phyloP scores from a whole-genome alignment of 2,888 invertebrate species.

The Pterobdella sp. region DNA sequence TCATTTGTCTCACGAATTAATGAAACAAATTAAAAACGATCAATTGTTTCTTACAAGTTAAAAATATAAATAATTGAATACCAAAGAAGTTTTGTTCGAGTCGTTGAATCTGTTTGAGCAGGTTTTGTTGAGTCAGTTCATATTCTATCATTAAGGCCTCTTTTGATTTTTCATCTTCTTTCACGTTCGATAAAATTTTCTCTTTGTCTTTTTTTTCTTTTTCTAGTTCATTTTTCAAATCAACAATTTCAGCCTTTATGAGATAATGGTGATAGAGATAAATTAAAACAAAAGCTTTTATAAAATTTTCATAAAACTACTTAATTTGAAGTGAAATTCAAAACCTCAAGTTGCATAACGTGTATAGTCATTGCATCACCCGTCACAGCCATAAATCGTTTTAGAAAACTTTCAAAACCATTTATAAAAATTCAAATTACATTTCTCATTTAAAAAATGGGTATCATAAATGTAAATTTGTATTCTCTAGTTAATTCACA shows the following conservation, averaged over 20 bases:
- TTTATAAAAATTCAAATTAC: too few species aligned
- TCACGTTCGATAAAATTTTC: conserved; percentile 52
- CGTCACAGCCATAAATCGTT: too few species aligned
- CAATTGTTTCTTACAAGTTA: background rate
- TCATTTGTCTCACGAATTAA: background rate
- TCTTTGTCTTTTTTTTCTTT: conserved; percentile 54
- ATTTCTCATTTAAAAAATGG: too few species aligned
- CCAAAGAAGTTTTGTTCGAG: conserved; percentile 42
- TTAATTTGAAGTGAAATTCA: too few species aligned
- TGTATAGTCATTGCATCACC: too few species aligned
- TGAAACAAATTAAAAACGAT: background rate
- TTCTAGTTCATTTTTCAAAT: conserved; percentile 41
- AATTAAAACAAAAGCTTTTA: too few species aligned
- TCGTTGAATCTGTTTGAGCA: conserved; percentile 43
- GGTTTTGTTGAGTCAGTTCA: conserved; percentile 47
- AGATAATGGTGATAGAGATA: too few species aligned
- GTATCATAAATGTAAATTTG: too few species aligned
- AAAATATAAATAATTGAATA: conserved; percentile 26
- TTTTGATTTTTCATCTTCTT: conserved; percentile 46
- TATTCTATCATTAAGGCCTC: conserved; percentile 48
- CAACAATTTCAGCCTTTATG: conserved; percentile 21
- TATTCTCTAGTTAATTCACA: too few species aligned
- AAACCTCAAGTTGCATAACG: too few species aligned
- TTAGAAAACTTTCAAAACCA: too few species aligned
- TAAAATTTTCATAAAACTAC: too few species aligned